Evolutionary conservation across 1,140 invertebrate genomes (phyloP), one percentile per base, ranked within the genome.

Genomic region (Phthorimaea operculella): DNA sequence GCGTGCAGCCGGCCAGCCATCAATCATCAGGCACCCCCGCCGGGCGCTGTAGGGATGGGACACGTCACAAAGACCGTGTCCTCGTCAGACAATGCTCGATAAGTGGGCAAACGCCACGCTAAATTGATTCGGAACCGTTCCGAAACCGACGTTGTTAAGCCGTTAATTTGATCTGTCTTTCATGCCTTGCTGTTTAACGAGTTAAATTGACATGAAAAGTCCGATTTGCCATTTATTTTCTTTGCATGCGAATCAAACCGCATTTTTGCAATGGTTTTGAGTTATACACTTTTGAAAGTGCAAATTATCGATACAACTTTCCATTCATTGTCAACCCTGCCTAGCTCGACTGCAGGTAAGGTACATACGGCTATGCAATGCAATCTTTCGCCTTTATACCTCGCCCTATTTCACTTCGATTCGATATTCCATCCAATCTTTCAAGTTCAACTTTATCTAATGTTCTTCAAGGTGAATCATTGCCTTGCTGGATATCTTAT

Each of bases 21-120:
- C 80, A 81, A 81, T 83, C 80, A 83, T 81, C 74, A 70, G 63
- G 69, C 71, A 75, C 80, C 76, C 79, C 80, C 77, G 79, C 72
- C 69, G 74, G 65, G 66, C 69, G 68, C 60, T 59, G 63, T 79
- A 80, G 79, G 77, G 80, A 77, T 80, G 80, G 77, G 77, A 78
- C 69, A 67, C 70, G 64, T 68, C 66, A 76, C 70, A 76, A 79
- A 73, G 69, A 68, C 55, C 74, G 70, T 68, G 70, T 79, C 72
- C 70, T 66, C 54, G 66, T 61, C 58, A 55, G 69, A 80, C 78
- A 81, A 79, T 75, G 60, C 64, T 80, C 76, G 79, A 80, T 81
- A 84, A 84, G 76, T 81, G 78, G 75, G 55, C 70, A 72, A 79
- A 79, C 69, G 74, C 68, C 66, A 81, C 66, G 74, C 66, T 72